phyloP scores from a whole-genome alignment of 2,797 vertebrate species.

The Clarias platycephalus region DNA sequence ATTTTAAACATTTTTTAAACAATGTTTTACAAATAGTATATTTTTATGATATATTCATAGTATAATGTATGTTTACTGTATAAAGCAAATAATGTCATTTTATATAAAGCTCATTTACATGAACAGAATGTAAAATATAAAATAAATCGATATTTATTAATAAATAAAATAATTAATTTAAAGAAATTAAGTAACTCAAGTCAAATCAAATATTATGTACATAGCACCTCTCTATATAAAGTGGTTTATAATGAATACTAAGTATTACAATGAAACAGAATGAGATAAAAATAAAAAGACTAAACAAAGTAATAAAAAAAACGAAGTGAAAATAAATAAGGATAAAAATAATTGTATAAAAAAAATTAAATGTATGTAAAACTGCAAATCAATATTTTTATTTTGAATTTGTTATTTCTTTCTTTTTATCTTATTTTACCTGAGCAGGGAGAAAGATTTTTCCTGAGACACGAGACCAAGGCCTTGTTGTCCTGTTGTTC shows the following conservation, averaged over 20 bases:
- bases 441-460: not conserved
- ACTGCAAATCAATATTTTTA: not conserved
- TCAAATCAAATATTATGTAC: no score
- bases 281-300: no score
- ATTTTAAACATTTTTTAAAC: no score
- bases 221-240: no score
- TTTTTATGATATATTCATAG: not conserved
- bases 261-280: no score
- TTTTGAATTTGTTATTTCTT: not conserved
- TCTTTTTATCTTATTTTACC: not conserved
- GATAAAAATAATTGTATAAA: no score
- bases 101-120: not conserved
- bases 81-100: not conserved
- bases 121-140: not conserved
- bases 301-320: no score
- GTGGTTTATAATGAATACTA: no score
- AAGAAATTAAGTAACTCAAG: not conserved
- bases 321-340: no score
- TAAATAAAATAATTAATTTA: not conserved
- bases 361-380: not conserved
- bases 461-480: not conserved
- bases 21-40: no score
- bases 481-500: conserved; percentile 10
- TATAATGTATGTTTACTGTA: not conserved
- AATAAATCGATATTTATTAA: not conserved